phyloP scores from a whole-genome alignment of 2,797 vertebrate species.

The Meriones psammophilus region DNA sequence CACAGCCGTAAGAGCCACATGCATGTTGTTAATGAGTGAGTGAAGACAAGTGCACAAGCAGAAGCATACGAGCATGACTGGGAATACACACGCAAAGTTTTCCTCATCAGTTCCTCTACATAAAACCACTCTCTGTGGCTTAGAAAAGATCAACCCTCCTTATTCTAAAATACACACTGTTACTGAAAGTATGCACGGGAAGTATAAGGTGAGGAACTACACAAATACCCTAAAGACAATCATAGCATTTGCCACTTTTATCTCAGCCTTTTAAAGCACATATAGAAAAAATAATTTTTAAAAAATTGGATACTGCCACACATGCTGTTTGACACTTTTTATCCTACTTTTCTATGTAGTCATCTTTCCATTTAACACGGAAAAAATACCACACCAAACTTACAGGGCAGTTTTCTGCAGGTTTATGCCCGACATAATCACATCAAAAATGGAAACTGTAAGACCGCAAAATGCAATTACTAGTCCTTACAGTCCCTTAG shows the following conservation, averaged over 20 bases:
- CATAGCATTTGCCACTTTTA: neutral
- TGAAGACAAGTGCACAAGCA: neutral
- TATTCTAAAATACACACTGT: neutral
- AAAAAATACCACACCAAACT: constrained; percentile 17
- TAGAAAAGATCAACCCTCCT: neutral
- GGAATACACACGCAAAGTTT: neutral
- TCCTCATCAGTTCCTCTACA: neutral
- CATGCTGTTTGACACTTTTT: neutral
- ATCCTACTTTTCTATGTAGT: neutral
- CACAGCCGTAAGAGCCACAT: neutral
- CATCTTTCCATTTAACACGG: neutral
- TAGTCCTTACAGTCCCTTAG: neutral
- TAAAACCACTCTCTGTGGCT: neutral
- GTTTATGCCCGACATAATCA: neutral
- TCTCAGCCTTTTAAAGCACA: neutral
- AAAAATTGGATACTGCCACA: neutral
- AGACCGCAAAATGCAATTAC: neutral
- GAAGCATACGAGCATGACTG: neutral
- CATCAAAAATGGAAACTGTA: neutral
- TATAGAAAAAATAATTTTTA: neutral
- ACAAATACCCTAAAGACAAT: neutral
- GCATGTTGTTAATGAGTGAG: neutral
- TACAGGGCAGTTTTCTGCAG: neutral
- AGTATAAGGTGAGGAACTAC: neutral
- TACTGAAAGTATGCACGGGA: neutral